Evolutionary conservation across 2,888 invertebrate genomes (phyloP), one percentile per base, ranked within the genome.

Genomic region (Timandra comae): DNA sequence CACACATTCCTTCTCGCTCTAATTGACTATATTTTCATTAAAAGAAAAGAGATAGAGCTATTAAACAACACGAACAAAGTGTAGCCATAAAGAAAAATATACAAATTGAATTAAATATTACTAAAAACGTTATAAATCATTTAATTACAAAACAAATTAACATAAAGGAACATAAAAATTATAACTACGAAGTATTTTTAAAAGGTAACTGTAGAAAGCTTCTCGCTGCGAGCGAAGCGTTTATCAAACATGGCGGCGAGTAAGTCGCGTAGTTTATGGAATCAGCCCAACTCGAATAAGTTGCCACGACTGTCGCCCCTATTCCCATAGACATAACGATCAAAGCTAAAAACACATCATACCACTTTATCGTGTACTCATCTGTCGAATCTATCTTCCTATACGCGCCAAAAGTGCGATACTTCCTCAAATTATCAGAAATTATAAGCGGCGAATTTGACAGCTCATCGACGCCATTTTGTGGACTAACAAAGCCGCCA

Each of bases 171-270:
- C n/a, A n/a, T n/a, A n/a, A n/a, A n/a, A n/a, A n/a, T n/a, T n/a
- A n/a, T n/a, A n/a, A n/a, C n/a, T n/a, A n/a, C n/a, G n/a, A n/a
- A 7, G 20, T 1, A 20, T 20, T 20, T 7, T 7, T 22, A 8
- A 36, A 49, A 12, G 27, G 35, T 12, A 33, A 5, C 11, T 50
- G 30, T 5, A 82, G 39, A 30, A 82, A 80, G 33, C 64, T 73
- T 12, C 75, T 59, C 0, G 86, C 84, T 0, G 86, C 86, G 2
- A 65, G 65, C 0, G 88, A 87, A 1, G 89, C 80, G 56, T 93
- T 93, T 20, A 89, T 67, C 45, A 94, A 84, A 71, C 94, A 94
- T 1, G 94, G 92, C 12, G 91, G 91, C 24, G 91, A 88, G 49
- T 92, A 93, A 22, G 86, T 86, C 0, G 90, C 89, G 27, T 90